A percentile compares a stretch with the other conserved stretches of the same genome.
Evolutionary conservation across 1,140 invertebrate genomes (phyloP).

Genomic region (Brachionus paranguensis): DNA sequence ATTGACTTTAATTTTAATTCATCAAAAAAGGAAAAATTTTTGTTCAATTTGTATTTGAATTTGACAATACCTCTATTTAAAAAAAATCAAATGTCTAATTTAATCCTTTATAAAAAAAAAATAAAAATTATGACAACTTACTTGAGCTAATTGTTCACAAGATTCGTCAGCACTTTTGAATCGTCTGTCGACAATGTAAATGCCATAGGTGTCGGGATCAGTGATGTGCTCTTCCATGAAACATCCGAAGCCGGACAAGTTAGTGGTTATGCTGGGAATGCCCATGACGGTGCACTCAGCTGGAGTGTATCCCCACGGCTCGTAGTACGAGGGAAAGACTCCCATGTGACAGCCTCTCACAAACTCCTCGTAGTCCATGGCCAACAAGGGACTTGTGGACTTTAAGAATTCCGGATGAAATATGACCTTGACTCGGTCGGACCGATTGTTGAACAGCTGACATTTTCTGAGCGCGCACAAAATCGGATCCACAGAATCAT

Average conservation of each 20-base stretch:
- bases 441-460: conserved; percentile 84
- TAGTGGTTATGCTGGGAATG: conserved; percentile 92
- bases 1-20: too few relatives aligned
- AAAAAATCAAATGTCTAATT: too few relatives aligned
- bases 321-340: conserved; percentile 97
- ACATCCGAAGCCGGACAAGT: conserved; percentile 95
- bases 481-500: conserved; percentile 78
- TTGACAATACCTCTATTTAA: too few relatives aligned
- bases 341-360: conserved; percentile 96
- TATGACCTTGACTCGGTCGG: conserved; percentile 93
- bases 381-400: conserved; percentile 94
- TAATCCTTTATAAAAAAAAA: too few relatives aligned
- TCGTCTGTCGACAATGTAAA: conserved; percentile 91
- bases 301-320: conserved; percentile 99
- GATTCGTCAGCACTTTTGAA: conserved; percentile 80
- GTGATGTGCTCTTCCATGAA: conserved; percentile 97
- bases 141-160: conserved; percentile 80
- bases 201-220: conserved; percentile 95
- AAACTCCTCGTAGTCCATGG: conserved; percentile 98
- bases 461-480: conserved; percentile 78
- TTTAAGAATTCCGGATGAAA: conserved; percentile 99
- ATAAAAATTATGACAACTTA: conserved; percentile 53
- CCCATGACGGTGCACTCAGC: conserved; percentile 99
- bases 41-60: too few relatives aligned
- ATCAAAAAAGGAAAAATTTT: too few relatives aligned